phyloP scores from a whole-genome alignment of 2,797 vertebrate species.

The Myiothlypis chrysogaster region DNA sequence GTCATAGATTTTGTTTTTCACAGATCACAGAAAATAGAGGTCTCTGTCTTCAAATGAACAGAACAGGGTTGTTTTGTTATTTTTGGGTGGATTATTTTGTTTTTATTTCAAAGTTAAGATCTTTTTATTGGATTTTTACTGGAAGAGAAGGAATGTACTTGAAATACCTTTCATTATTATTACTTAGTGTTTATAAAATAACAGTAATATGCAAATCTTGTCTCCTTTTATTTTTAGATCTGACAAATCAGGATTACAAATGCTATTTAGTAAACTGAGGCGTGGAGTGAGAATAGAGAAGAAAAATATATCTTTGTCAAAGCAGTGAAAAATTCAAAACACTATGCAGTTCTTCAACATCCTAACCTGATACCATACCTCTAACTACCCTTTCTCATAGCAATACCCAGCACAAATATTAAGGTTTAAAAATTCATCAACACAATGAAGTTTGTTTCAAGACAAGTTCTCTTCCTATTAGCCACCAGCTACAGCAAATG shows the following conservation, averaged over 20 bases:
- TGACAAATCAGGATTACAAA: neutral
- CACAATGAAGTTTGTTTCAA: neutral
- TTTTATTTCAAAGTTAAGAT: neutral
- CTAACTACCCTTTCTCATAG: neutral
- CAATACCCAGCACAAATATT: neutral
- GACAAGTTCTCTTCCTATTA: neutral
- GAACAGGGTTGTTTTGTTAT: neutral
- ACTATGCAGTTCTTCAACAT: neutral
- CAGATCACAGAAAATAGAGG: neutral
- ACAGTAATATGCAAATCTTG: neutral
- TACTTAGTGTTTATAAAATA: neutral
- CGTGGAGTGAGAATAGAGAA: fast-evolving
- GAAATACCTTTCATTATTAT: neutral
- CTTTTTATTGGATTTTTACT: neutral
- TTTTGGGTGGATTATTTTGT: neutral
- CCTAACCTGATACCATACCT: neutral
- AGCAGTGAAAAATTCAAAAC: neutral
- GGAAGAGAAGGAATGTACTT: neutral
- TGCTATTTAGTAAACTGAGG: neutral
- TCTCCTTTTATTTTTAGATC: neutral
- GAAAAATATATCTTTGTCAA: neutral
- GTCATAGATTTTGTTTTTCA: neutral
- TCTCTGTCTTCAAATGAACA: neutral
- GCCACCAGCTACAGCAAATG: neutral
- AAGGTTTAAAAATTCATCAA: neutral